Conservation (phyloP, 2,888 invertebrate species). For the Thereva nobilitata region DNA sequence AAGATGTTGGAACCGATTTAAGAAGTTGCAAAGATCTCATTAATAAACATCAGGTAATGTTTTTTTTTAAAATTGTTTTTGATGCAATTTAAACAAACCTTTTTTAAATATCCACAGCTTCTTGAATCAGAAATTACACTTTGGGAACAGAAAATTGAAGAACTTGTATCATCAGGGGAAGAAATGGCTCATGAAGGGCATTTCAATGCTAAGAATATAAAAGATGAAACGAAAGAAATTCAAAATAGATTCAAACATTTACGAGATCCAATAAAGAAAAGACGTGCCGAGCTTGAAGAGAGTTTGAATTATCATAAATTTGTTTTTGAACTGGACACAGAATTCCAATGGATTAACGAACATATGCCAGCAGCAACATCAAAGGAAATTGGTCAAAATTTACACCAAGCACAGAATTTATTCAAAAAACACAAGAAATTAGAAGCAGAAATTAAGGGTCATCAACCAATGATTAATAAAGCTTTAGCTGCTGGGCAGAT, state of each 20-base stretch:
- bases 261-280: constrained; percentile 70
- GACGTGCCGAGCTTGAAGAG: constrained; percentile 81
- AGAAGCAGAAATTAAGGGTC: constrained; percentile 84
- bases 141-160: constrained; percentile 81
- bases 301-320: constrained; percentile 84
- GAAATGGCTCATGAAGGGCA: constrained; percentile 93
- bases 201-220: constrained; percentile 88
- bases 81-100: background rate
- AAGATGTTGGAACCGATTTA: constrained; percentile 85
- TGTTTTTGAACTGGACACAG: constrained; percentile 88
- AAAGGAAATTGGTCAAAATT: constrained; percentile 75
- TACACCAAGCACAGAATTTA: constrained; percentile 89
- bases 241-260: constrained; percentile 72
- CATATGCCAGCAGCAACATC: constrained; percentile 80
- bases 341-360: constrained; percentile 94
- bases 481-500: constrained; percentile 78
- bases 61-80: constrained; percentile 56
- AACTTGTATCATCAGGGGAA: constrained; percentile 78
- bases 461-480: constrained; percentile 82
- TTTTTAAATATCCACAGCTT: constrained; percentile 4
- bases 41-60: constrained; percentile 78
- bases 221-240: constrained; percentile 75
- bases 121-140: constrained; percentile 83
- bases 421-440: constrained; percentile 94
- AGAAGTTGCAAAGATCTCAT: constrained; percentile 89